phyloP scores from a whole-genome alignment of 2,797 vertebrate genomes.

The Coendou prehensilis region DNA sequence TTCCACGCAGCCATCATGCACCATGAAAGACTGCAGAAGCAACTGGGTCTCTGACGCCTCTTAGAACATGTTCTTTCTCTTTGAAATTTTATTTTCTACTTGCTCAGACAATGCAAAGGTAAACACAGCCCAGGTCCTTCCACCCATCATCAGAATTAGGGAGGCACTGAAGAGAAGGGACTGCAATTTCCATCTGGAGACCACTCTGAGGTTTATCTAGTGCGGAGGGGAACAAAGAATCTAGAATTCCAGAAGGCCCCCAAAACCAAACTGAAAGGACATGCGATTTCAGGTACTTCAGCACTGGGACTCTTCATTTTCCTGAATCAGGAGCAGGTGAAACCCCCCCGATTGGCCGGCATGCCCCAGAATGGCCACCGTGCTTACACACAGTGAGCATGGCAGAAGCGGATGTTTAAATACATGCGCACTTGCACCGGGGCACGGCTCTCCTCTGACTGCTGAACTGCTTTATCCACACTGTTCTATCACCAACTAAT shows the following conservation, averaged over 20 bases:
- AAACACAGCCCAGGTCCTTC: not conserved
- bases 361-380: not conserved
- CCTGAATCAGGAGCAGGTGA: not conserved
- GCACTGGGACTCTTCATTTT: not conserved
- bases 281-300: not conserved
- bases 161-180: not conserved
- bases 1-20: not conserved
- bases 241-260: not conserved
- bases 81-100: constrained; percentile 7
- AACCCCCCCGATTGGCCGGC: not conserved
- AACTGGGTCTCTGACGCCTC: not conserved
- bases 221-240: constrained; percentile 19
- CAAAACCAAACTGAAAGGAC: constrained; percentile 9
- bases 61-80: not conserved
- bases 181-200: not conserved
- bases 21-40: not conserved
- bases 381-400: constrained; percentile 41
- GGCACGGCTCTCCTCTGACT: constrained; percentile 66
- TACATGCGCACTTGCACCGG: constrained; percentile 64
- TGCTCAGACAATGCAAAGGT: constrained; percentile 2
- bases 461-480: constrained; percentile 80
- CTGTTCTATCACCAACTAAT: constrained; percentile 79
- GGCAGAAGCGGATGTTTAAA: constrained; percentile 62
- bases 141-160: not conserved
- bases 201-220: not conserved